A percentile compares a stretch with the other conserved stretches of the same genome.
phyloP scores from a whole-genome alignment of 1,140 invertebrate genomes.

The Lutraria rhynchaena region DNA sequence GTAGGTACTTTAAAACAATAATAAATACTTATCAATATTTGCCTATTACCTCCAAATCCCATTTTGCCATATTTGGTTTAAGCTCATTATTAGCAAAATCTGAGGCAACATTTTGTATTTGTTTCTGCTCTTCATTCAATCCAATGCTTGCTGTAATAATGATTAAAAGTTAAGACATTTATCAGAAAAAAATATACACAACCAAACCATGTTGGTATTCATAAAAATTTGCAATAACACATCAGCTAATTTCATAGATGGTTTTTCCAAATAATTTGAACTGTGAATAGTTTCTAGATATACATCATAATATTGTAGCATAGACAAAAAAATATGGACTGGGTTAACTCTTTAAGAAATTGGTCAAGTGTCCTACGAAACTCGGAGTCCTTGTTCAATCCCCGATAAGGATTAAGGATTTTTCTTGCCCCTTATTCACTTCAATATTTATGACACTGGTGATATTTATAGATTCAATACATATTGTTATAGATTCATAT shows the following conservation, averaged over 20 bases:
- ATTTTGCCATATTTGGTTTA: slow-evolving; percentile 85
- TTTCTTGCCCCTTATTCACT: no score
- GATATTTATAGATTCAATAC: no score
- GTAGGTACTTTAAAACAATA: no score
- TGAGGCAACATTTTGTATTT: slow-evolving; percentile 84
- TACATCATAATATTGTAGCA: not conserved
- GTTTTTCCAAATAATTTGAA: not conserved
- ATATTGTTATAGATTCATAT: no score
- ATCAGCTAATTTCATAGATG: not conserved
- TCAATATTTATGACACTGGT: no score
- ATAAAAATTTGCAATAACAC: not conserved
- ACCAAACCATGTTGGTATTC: not conserved
- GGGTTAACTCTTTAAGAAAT: no score
- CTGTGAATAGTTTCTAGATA: not conserved
- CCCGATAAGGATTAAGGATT: no score
- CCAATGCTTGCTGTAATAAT: slow-evolving; percentile 78
- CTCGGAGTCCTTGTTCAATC: no score
- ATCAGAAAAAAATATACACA: not conserved
- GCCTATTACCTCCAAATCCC: slow-evolving; percentile 85
- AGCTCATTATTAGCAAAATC: slow-evolving; percentile 86
- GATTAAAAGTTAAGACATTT: slow-evolving; percentile 1
- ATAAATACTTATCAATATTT: no score
- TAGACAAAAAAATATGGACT: no score
- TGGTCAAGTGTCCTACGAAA: no score
- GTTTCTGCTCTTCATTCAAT: slow-evolving; percentile 84